Conservation (phyloP, 2,797 vertebrate genomes). For the Gouania willdenowi region DNA sequence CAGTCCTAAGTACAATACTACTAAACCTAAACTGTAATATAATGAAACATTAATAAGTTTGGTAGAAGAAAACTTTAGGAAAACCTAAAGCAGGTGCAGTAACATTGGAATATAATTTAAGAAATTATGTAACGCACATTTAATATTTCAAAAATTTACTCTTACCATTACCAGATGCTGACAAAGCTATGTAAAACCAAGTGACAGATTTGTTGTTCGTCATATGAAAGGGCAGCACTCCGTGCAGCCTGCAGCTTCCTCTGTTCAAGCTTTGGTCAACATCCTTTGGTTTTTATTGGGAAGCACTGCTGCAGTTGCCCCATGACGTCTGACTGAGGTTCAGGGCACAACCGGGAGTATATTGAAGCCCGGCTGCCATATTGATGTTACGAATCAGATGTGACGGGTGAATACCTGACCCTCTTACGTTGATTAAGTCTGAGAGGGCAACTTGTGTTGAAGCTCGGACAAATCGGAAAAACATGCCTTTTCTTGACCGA, state of each 20-base stretch:
- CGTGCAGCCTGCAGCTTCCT: background rate
- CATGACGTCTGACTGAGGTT: slow-evolving; percentile 16
- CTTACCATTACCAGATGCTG: slow-evolving; percentile 38
- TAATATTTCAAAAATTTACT: too few relatives aligned
- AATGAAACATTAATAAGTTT: too few relatives aligned
- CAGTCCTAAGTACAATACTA: too few relatives aligned
- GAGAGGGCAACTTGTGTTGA: background rate
- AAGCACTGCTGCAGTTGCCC: background rate
- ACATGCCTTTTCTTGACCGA: slow-evolving; percentile 26
- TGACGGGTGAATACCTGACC: slow-evolving; percentile 17
- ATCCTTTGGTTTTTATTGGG: background rate
- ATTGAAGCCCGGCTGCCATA: background rate
- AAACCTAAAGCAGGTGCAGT: too few relatives aligned
- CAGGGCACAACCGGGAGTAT: slow-evolving; percentile 5
- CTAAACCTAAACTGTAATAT: too few relatives aligned
- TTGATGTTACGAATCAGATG: slow-evolving; percentile 13
- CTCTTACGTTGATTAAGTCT: background rate
- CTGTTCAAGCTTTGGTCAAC: background rate
- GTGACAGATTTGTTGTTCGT: slow-evolving; percentile 24
- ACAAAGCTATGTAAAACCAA: slow-evolving; percentile 31
- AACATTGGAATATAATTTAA: background rate
- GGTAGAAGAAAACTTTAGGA: too few relatives aligned
- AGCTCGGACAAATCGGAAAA: slow-evolving; percentile 27
- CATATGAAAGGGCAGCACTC: slow-evolving; percentile 11
- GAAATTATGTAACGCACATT: too few relatives aligned